These are phyloP conservation scores for Anabacerthia variegaticeps DNA, from an alignment of 2,797 vertebrate genomes.

Conservation along the genomic window DNA sequence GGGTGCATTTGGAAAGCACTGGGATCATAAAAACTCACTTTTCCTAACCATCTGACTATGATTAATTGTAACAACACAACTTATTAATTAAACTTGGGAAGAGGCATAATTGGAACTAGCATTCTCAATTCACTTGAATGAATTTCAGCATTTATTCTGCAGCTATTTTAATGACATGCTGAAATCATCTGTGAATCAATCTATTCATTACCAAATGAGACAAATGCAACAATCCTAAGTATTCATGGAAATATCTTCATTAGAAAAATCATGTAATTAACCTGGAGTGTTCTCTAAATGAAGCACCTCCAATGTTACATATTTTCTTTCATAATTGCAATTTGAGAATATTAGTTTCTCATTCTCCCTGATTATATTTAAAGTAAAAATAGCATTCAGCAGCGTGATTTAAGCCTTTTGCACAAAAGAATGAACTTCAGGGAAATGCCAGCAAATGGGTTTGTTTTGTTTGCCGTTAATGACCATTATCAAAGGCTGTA, in stretches of 20 bases:
- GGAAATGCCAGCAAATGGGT: neutral
- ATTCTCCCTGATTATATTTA: constrained; percentile 54
- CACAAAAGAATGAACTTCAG: neutral
- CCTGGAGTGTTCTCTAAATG: constrained; percentile 70
- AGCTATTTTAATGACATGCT: constrained; percentile 39
- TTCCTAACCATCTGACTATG: constrained; percentile 4
- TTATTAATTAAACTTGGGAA: constrained; percentile 56
- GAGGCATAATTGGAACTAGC: neutral
- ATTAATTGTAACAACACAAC: constrained; percentile 58
- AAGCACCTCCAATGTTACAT: constrained; percentile 66
- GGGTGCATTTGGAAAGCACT: neutral
- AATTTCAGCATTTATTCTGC: constrained; percentile 38
- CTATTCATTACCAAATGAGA: constrained; percentile 49
- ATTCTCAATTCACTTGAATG: constrained; percentile 17
- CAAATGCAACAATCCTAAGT: constrained; percentile 61
- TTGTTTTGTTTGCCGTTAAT: constrained; percentile 14
- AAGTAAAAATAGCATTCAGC: constrained; percentile 37
- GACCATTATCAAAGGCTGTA: neutral
- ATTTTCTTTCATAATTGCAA: constrained; percentile 75
- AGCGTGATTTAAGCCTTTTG: neutral
- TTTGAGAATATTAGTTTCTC: constrained; percentile 71
- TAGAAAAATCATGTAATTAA: constrained; percentile 76
- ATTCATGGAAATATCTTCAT: constrained; percentile 77
- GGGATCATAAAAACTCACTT: neutral
- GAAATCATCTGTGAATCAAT: constrained; percentile 31